Percentiles rank a stretch among this genome's conserved stretches.
Evolutionary conservation across 2,888 invertebrate species (phyloP).

Genomic region (Malthinus flaveolus): DNA sequence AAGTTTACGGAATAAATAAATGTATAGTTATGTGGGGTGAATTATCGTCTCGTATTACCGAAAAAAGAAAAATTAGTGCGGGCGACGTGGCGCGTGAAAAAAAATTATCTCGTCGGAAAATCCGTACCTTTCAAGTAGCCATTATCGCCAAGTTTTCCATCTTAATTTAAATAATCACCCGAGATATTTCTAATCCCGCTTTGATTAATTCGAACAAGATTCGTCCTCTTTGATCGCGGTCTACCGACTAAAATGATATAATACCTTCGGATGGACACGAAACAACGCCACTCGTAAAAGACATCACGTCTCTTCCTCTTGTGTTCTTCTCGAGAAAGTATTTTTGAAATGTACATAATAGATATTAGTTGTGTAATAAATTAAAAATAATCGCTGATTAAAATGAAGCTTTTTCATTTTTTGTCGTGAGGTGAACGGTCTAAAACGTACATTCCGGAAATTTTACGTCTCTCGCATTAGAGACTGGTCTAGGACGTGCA

Average conservation of each 20-base stretch:
- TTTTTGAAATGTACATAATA: slow-evolving; percentile 20
- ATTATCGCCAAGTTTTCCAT: slow-evolving; percentile 47
- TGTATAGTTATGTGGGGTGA: slow-evolving; percentile 40
- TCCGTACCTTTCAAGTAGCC: slow-evolving; percentile 39
- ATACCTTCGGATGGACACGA: slow-evolving; percentile 23
- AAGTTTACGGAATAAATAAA: slow-evolving; percentile 48
- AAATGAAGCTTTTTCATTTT: slow-evolving; percentile 7
- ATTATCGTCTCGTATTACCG: slow-evolving; percentile 38
- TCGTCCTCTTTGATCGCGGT: slow-evolving; percentile 44
- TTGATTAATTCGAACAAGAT: slow-evolving; percentile 49
- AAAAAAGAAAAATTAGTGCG: no score
- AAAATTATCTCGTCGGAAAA: slow-evolving; percentile 39
- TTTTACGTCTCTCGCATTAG: slow-evolving; percentile 1
- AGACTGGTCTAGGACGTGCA: background rate
- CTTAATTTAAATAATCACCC: slow-evolving; percentile 52
- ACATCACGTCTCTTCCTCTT: background rate
- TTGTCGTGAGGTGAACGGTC: background rate
- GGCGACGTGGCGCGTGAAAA: slow-evolving; percentile 19
- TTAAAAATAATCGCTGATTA: slow-evolving; percentile 22
- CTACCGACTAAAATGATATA: slow-evolving; percentile 25
- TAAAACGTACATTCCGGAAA: slow-evolving; percentile 3
- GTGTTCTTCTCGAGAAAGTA: slow-evolving; percentile 11
- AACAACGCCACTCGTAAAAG: slow-evolving; percentile 5
- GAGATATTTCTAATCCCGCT: slow-evolving; percentile 50
- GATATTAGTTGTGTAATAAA: slow-evolving; percentile 19